phyloP scores from a whole-genome alignment of 2,797 vertebrate species.

The Gephyroberyx darwinii region DNA sequence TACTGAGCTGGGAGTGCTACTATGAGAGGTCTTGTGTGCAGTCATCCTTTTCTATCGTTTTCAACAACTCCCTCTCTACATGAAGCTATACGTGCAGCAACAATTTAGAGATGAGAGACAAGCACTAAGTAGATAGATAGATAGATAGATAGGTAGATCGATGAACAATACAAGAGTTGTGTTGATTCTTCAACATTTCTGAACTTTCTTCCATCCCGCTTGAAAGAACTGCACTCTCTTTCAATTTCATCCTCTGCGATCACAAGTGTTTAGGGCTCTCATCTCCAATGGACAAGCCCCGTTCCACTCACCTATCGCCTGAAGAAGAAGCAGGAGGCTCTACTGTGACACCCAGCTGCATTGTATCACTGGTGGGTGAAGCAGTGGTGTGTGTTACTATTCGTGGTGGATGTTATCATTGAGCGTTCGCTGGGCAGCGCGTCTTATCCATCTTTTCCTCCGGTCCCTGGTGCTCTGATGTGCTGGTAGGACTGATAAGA shows the following conservation, averaged over 20 bases:
- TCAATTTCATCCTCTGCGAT: conserved; percentile 16
- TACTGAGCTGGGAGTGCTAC: conserved; percentile 6
- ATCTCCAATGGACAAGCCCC: conserved; percentile 28
- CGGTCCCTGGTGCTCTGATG: conserved; percentile 51
- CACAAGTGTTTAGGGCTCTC: conserved; percentile 4
- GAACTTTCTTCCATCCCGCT: neutral
- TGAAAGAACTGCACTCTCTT: neutral
- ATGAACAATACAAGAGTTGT: neutral
- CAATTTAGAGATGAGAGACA: neutral
- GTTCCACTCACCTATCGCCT: conserved; percentile 29
- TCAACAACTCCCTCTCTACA: conserved; percentile 9
- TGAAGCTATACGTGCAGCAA: neutral
- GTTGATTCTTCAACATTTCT: neutral
- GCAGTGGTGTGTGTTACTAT: conserved; percentile 52
- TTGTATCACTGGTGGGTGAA: conserved; percentile 36
- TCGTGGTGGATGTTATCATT: conserved; percentile 67
- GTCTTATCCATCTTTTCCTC: conserved; percentile 50
- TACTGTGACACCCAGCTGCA: conserved; percentile 15
- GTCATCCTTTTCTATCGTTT: conserved; percentile 18
- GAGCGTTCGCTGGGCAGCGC: conserved; percentile 29
- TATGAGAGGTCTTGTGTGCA: neutral
- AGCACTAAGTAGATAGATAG: neutral
- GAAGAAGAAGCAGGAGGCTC: conserved; percentile 20
- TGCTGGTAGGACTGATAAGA: conserved; percentile 60
- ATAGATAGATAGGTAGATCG: neutral